A percentile compares a stretch with the other conserved stretches of the same genome.
phyloP scores from a whole-genome alignment of 2,888 invertebrate species.

The Lacanobia wlatinum region DNA sequence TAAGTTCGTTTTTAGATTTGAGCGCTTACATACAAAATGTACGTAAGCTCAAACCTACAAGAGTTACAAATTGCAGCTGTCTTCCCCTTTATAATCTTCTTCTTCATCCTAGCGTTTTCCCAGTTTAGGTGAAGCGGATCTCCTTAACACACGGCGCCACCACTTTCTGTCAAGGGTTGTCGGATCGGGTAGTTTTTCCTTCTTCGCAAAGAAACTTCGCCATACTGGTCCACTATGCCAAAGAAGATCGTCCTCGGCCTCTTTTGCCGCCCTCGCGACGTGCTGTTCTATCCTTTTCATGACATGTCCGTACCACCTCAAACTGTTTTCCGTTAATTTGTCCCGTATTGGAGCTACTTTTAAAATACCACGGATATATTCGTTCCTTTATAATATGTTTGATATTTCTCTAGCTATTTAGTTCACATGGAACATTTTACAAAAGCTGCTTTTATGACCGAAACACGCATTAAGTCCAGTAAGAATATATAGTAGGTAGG shows the following conservation, averaged over 20 bases:
- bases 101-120: not conserved
- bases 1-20: conserved; percentile 17
- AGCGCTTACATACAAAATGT: not conserved
- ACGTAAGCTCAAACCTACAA: not conserved
- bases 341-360: too few relatives aligned
- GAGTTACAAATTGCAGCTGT: not conserved
- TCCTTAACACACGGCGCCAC: not conserved
- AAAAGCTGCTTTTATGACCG: conserved; percentile 14
- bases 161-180: not conserved
- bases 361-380: not conserved
- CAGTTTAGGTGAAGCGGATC: not conserved
- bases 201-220: not conserved
- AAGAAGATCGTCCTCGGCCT: not conserved
- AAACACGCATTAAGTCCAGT: conserved; percentile 33
- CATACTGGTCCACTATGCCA: not conserved
- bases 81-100: not conserved
- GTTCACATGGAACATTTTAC: conserved; percentile 8
- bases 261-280: not conserved
- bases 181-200: not conserved
- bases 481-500: conserved; percentile 21
- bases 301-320: not conserved
- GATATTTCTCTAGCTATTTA: conserved; percentile 2
- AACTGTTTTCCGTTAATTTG: not conserved
- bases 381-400: not conserved
- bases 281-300: not conserved